Conservation (phyloP, 2,113 vertebrate species). For the Chroicocephalus ridibundus region DNA sequence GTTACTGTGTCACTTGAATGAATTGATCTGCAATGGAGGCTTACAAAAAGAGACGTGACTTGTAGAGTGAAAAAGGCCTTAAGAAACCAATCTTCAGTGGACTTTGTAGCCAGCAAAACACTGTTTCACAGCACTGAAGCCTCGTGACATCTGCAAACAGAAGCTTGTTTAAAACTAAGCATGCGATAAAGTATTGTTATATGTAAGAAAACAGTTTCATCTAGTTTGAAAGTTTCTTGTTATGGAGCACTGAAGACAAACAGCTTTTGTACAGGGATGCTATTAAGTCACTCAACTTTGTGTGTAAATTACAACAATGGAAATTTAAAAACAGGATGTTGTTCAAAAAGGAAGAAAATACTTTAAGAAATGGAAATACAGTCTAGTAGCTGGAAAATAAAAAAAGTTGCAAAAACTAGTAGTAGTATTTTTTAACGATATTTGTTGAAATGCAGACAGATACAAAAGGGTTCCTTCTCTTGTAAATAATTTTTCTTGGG, state of each 20-base stretch:
- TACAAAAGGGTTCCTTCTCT: neutral
- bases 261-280: neutral
- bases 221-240: neutral
- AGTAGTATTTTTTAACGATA: neutral
- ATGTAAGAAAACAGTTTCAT: neutral
- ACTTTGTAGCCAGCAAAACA: neutral
- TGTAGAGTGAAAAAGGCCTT: neutral
- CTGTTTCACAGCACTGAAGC: neutral
- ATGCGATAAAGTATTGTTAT: neutral
- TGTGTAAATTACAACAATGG: neutral
- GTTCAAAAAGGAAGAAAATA: neutral
- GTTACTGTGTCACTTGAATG: neutral
- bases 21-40: neutral
- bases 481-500: neutral
- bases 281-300: neutral
- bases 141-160: neutral
- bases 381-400: neutral
- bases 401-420: neutral
- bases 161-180: neutral
- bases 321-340: neutral
- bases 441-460: neutral
- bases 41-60: neutral
- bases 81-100: neutral
- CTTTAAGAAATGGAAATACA: neutral
- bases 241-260: neutral